Percentiles rank a stretch among this genome's conserved stretches.
Conservation (phyloP, 1,140 invertebrate genomes). For the Vanessa atalanta region DNA sequence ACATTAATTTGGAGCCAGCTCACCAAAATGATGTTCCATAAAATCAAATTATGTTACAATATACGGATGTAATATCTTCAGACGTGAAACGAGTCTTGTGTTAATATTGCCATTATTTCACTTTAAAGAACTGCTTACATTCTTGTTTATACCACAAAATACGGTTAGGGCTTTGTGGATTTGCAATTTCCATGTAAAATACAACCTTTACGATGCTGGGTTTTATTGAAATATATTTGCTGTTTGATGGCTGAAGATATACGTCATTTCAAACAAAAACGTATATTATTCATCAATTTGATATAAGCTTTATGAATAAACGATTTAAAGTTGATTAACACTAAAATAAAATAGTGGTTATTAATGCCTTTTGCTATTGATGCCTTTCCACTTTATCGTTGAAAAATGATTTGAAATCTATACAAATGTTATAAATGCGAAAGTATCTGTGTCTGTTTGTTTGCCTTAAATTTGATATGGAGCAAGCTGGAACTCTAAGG, state of each 20-base stretch:
- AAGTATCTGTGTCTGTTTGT: too few relatives aligned
- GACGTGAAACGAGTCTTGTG: slow-evolving; percentile 14
- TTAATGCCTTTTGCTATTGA: too few relatives aligned
- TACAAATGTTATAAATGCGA: too few relatives aligned
- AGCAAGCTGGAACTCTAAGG: too few relatives aligned
- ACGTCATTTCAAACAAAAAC: not conserved
- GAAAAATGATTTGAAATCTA: too few relatives aligned
- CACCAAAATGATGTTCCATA: slow-evolving; percentile 6
- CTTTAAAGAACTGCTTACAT: slow-evolving; percentile 25
- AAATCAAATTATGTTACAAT: slow-evolving; percentile 10
- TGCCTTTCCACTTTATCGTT: too few relatives aligned
- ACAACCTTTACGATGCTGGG: slow-evolving; percentile 13
- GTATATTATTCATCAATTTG: not conserved
- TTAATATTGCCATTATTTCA: slow-evolving; percentile 25
- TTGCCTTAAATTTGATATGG: too few relatives aligned
- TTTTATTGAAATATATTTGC: not conserved
- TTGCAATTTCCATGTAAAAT: slow-evolving; percentile 25
- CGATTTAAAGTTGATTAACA: not conserved
- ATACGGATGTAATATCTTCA: slow-evolving; percentile 20
- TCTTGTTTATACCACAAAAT: slow-evolving; percentile 22
- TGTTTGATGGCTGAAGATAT: not conserved
- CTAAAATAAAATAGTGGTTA: too few relatives aligned
- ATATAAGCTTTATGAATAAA: not conserved
- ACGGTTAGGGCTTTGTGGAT: slow-evolving; percentile 25
- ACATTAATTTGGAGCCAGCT: not conserved